Conservation (phyloP, 1,140 invertebrate genomes). For the Cotesia vestalis region DNA sequence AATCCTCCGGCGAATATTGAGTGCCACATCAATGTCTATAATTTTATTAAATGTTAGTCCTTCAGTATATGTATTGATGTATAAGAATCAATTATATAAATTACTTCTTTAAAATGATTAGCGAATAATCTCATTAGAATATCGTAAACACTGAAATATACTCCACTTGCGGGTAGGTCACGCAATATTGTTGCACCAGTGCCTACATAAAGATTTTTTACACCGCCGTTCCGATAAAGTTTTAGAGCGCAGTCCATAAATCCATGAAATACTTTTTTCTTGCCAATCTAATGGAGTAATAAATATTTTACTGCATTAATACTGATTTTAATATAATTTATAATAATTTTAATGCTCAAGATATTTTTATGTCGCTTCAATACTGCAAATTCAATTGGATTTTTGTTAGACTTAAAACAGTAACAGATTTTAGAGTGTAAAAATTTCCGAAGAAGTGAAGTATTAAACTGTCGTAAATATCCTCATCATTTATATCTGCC, state of each 20-base stretch:
- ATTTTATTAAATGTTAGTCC: constrained; percentile 49
- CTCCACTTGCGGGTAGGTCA: constrained; percentile 76
- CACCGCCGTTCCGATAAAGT: constrained; percentile 73
- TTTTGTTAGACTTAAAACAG: too few species aligned
- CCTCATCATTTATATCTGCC: too few species aligned
- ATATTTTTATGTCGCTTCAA: background rate
- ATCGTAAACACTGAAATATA: constrained; percentile 78
- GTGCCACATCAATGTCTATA: constrained; percentile 56
- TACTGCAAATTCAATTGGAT: too few species aligned
- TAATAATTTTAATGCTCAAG: background rate
- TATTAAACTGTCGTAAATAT: too few species aligned
- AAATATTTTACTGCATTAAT: background rate
- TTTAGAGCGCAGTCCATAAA: constrained; percentile 73
- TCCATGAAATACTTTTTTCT: constrained; percentile 69
- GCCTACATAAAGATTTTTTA: constrained; percentile 74
- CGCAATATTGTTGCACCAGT: constrained; percentile 72
- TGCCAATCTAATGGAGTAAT: constrained; percentile 52
- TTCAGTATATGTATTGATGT: background rate
- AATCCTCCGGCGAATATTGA: constrained; percentile 74
- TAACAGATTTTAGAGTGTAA: too few species aligned
- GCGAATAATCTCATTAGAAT: constrained; percentile 50
- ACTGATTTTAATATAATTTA: background rate
- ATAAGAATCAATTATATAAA: constrained; percentile 46
- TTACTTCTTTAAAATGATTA: constrained; percentile 64
- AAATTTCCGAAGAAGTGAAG: too few species aligned